Evolutionary conservation across 2,113 vertebrate species (phyloP), one percentile per base, ranked within the genome.

Genomic region (Mionectes macconnelli): DNA sequence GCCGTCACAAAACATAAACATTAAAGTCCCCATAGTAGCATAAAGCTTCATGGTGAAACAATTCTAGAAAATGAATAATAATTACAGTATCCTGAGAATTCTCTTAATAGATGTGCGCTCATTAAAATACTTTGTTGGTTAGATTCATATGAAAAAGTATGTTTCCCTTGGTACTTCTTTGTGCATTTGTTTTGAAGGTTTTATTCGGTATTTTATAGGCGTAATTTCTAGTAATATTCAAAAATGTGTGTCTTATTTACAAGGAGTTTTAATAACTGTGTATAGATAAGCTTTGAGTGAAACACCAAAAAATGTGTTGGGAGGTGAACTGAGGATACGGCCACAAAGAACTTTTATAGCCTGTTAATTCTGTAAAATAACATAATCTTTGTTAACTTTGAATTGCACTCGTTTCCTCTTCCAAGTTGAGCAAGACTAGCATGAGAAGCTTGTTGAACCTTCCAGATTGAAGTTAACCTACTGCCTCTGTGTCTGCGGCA

Each of bases 21-120:
- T 97, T 97, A 94, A 97, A 98, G 97, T 98, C 98, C 97, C 98
- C 87, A 66, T 96, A 98, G 98, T 96, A 96, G 94, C 97, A 97
- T 98, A 98, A 98, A 98, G 93, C 97, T 98, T 97, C 97, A 89
- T 97, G 95, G 95, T 98, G 96, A 98, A 98, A 98, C 98, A 98
- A 97, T 98, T 98, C 97, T 97, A 98, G 97, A 98, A 98, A 98
- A 98, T 98, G 98, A 98, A 98, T 98, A 98, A 98, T 98, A 98
- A 98, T 98, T 98, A 98, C 96, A 96, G 96, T 97, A 97, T 97
- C 98, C 96, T 98, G 98, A 98, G 98, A 97, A 97, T 98, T 98
- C 97, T 97, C 96, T 97, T 98, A 98, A 98, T 98, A 98, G 97
- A 97, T 95, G 88, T 95, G 94, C 45, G 40, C 96, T 98, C 97